Evolutionary conservation across 2,888 invertebrate species (phyloP), one percentile per base, ranked within the genome.

Genomic region (Leucophora obtusa): DNA sequence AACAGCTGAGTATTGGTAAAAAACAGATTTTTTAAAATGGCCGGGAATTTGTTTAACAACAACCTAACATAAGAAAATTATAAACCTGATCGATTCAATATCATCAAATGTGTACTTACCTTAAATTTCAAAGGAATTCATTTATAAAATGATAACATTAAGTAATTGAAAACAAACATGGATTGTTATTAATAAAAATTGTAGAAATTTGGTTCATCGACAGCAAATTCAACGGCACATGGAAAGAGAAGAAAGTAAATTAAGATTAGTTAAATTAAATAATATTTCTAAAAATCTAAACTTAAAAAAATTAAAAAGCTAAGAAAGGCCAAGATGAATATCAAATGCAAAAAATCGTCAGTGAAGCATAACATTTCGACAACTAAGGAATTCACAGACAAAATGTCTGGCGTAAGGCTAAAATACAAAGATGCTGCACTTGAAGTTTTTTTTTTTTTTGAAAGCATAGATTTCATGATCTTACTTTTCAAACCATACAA

Each of bases 341-440:
- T 66, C 71, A 75, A 65, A 63, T 62, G 69, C 65, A 53, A 53
- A 70, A 43, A 58, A 66, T 33, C 65, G 77, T 78, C 78, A 83
- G 62, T 83, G 79, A 79, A 80, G 81, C 83, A 73, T 78, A 75
- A 82, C 80, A 79, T 79, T 82, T 80, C 80, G 75, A 82, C 82
- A 82, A 75, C 68, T 51, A 66, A 59, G 38, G 24, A 65, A 73
- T 71, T 71, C 77, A 73, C 70, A 81, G 81, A 81, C 81, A 62
- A 82, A 79, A 63, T 59, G 79, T 82, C 79, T 82, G 71, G 75
- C 66, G 28, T 58, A 71, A 59, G 47, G 50, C 66, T 73, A 28
- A 72, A 63, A 51, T 43, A 69, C 18, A 69, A 65, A 68, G 73
- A 73, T 59, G 70, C 71, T 78, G 82, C 82, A 82, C 78, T 79